These are phyloP conservation scores for Syritta pipiens DNA, from an alignment of 2,888 invertebrate genomes.

Conservation along the genomic window DNA sequence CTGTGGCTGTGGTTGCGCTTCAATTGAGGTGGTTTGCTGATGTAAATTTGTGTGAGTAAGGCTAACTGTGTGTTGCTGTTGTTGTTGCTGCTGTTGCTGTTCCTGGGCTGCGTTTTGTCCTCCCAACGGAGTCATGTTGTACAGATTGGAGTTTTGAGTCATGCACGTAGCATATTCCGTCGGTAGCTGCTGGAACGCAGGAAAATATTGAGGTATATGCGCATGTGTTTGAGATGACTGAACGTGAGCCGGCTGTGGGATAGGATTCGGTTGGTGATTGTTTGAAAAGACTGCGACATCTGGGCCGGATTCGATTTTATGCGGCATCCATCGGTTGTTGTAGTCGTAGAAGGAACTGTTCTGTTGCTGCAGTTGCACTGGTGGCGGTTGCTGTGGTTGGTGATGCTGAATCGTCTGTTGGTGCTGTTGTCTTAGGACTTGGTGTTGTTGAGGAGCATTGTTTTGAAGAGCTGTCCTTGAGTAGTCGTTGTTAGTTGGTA, in stretches of 20 bases:
- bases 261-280: slow-evolving; percentile 80
- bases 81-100: slow-evolving; percentile 73
- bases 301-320: slow-evolving; percentile 76
- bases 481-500: slow-evolving; percentile 74
- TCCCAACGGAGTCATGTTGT: slow-evolving; percentile 42
- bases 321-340: slow-evolving; percentile 89
- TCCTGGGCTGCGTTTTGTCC: slow-evolving; percentile 70
- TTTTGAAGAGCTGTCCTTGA: slow-evolving; percentile 75
- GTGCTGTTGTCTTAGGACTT: slow-evolving; percentile 70
- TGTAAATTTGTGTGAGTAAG: too few species aligned
- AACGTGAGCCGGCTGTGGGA: slow-evolving; percentile 86
- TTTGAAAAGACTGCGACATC: slow-evolving; percentile 35
- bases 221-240: slow-evolving; percentile 86
- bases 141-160: slow-evolving; percentile 73
- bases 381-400: slow-evolving; percentile 73
- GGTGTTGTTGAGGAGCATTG: slow-evolving; percentile 27
- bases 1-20: slow-evolving; percentile 70
- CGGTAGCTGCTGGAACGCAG: slow-evolving; percentile 78
- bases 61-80: too few species aligned
- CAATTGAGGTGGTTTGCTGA: slow-evolving; percentile 11
- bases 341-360: slow-evolving; percentile 87
- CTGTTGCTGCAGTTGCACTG: slow-evolving; percentile 78
- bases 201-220: slow-evolving; percentile 81
- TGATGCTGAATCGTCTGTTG: slow-evolving; percentile 75
- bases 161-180: slow-evolving; percentile 78